These are phyloP conservation scores for Tamandua tetradactyla DNA, from an alignment of 2,797 vertebrate genomes.

Conservation along the genomic window DNA sequence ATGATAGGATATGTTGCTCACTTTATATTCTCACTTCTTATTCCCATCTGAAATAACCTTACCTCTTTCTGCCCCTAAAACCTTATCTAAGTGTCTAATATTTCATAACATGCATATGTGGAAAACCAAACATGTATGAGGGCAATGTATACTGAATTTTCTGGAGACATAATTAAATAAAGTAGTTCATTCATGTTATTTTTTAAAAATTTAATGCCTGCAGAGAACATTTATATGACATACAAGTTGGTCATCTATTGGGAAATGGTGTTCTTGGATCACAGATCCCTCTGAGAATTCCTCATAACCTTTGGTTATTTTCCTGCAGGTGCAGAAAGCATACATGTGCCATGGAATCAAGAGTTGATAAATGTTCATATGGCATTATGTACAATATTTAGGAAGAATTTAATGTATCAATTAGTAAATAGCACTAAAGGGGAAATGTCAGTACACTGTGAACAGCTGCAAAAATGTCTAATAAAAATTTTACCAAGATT, in stretches of 20 bases:
- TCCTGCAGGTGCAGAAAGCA: neutral
- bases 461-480: neutral
- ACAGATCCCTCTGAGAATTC: neutral
- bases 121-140: neutral
- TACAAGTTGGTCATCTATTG: neutral
- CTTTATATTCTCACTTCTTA: neutral
- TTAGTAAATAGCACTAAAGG: neutral
- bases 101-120: neutral
- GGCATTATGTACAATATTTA: neutral
- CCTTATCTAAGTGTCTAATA: neutral
- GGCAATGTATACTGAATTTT: neutral
- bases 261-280: neutral
- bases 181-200: neutral
- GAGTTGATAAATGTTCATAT: neutral
- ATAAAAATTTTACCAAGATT: neutral
- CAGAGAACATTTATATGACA: neutral
- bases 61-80: neutral
- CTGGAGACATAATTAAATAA: neutral
- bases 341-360: neutral
- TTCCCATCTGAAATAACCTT: neutral
- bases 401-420: neutral
- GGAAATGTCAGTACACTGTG: neutral
- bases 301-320: neutral
- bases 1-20: neutral
- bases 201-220: neutral